Conservation (phyloP, 2,113 vertebrate species). For the Osmerus eperlanus region DNA sequence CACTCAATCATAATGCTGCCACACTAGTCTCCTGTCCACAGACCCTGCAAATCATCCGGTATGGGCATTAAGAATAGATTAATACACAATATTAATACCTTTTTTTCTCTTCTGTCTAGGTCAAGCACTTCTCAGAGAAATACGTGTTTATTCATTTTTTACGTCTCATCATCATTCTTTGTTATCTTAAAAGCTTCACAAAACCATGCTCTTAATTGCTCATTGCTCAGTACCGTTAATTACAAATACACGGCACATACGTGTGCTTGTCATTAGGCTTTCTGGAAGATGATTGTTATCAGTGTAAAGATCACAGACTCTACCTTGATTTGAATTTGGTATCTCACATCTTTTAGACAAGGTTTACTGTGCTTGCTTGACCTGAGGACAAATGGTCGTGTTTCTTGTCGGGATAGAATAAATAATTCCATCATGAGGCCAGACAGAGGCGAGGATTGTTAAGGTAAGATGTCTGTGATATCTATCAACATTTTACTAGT, state of each 20-base stretch:
- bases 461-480: too few relatives aligned
- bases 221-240: slow-evolving; percentile 66
- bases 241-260: slow-evolving; percentile 18
- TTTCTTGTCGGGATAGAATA: too few relatives aligned
- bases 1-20: slow-evolving; percentile 64
- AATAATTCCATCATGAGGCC: too few relatives aligned
- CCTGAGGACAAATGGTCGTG: too few relatives aligned
- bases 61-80: slow-evolving; percentile 62
- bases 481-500: too few relatives aligned
- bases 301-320: slow-evolving; percentile 71
- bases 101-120: slow-evolving; percentile 9
- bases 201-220: slow-evolving; percentile 53
- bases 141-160: slow-evolving; percentile 54
- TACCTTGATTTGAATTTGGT: slow-evolving; percentile 63
- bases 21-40: slow-evolving; percentile 32
- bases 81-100: slow-evolving; percentile 67
- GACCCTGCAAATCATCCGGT: slow-evolving; percentile 34
- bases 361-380: too few relatives aligned
- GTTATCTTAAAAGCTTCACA: slow-evolving; percentile 58
- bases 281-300: slow-evolving; percentile 74
- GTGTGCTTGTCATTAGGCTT: slow-evolving; percentile 59
- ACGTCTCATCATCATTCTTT: slow-evolving; percentile 56
- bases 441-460: too few relatives aligned
- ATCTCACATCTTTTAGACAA: slow-evolving; percentile 42
- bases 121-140: slow-evolving; percentile 35